A percentile compares a stretch with the other conserved stretches of the same genome.
Conservation (phyloP, 2,797 vertebrate genomes). For the Limnodromus scolopaceus region DNA sequence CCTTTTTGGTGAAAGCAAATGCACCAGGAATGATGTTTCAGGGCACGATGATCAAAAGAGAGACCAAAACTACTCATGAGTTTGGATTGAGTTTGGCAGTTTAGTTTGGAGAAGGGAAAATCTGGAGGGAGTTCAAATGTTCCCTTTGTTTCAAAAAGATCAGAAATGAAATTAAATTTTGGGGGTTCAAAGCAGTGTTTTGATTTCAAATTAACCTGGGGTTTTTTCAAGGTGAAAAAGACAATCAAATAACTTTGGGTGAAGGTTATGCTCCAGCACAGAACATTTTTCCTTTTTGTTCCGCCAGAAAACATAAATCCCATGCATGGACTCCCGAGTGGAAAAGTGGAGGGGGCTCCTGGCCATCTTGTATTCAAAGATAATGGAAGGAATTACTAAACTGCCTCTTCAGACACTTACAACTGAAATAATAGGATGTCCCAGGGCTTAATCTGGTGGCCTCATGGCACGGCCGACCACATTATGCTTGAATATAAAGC, state of each 20-base stretch:
- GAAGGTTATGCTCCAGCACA: neutral
- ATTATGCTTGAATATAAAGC: fast-evolving
- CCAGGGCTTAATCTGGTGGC: neutral
- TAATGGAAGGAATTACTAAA: neutral
- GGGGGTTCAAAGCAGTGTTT: slow-evolving; percentile 35
- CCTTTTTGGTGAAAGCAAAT: neutral
- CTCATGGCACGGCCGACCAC: fast-evolving
- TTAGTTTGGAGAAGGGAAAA: neutral
- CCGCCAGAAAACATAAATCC: neutral
- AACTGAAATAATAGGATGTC: too few species aligned
- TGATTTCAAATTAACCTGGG: neutral
- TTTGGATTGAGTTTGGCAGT: slow-evolving; percentile 5
- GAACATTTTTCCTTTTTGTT: neutral
- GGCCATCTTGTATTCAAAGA: neutral
- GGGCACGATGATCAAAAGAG: slow-evolving; percentile 15
- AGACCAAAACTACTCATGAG: neutral
- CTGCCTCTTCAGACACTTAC: neutral
- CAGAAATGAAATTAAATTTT: slow-evolving; percentile 5
- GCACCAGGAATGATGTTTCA: neutral
- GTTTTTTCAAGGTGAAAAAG: slow-evolving; percentile 1
- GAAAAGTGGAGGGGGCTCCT: neutral
- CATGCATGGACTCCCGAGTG: fast-evolving
- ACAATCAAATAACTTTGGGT: neutral
- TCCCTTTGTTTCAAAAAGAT: slow-evolving; percentile 37
- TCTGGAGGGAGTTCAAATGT: slow-evolving; percentile 32